Base-by-base conservation (phyloP, 1,140 invertebrate species). In the Tetramorium parvispinum region DNA sequence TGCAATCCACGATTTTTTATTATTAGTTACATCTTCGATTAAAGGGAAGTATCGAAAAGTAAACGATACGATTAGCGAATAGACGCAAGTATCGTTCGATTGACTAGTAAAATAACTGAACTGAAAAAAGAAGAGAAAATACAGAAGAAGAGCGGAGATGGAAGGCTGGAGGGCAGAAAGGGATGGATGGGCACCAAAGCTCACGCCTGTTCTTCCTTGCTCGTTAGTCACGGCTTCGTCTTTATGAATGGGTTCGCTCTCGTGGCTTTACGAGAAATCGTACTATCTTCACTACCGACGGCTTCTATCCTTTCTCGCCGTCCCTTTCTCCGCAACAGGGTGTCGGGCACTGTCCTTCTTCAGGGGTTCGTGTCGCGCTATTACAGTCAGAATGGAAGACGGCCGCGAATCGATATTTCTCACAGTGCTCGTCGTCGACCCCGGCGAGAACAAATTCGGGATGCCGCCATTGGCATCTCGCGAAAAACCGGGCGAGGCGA, bases 211-310 rank as follows among this genome's bases (percentile, higher is more conserved):
- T 92, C 92, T 86, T 92, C 85, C 85, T 90, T 91, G 89, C 91
- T 93, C 93, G 92, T 93, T 93, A 93, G 92, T 94, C 92, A 91
- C 91, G 91, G 91, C 91, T 87, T 85, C 89, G 88, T 93, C 92
- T 94, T 94, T 93, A 94, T 94, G 93, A 94, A 94, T 94, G 93
- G 92, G 89, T 92, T 91, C 90, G 89, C 89, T 92, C 89, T 92
- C 87, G 89, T 88, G 87, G 90, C 92, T 92, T 81, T 91, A 92
- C 91, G 90, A 93, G 92, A 89, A 93, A 92, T 93, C 92, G 88
- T 91, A 92, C 91, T 93, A 93, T 90, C 90, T 91, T 91, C 87
- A 87, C 87, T 86, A 91, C 90, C 76, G 83, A 70, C 66, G 78
- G 81, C 88, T 55, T 87, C 91, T 87, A 78, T 81, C 82, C 61